Percentiles rank a stretch among this genome's conserved stretches.
Conservation (phyloP, 2,888 invertebrate genomes). For the Abscondita cerata region DNA sequence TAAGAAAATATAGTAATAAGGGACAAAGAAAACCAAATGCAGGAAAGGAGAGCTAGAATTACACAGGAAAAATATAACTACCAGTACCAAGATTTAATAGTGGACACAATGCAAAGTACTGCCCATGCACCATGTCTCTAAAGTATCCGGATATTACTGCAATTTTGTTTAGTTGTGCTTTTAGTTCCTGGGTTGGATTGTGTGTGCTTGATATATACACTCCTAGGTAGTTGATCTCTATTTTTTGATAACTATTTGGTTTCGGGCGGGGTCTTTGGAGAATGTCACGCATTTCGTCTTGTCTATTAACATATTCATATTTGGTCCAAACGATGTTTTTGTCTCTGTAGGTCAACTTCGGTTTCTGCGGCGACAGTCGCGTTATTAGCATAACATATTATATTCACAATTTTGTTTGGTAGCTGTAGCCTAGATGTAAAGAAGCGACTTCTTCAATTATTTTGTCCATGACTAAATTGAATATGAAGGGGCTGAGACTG, state of each 20-base stretch:
- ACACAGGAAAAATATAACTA: no score
- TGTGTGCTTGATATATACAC: background rate
- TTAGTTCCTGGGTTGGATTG: background rate
- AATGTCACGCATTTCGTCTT: slow-evolving; percentile 21
- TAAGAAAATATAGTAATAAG: no score
- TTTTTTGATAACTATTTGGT: slow-evolving; percentile 10
- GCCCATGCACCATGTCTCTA: slow-evolving; percentile 4
- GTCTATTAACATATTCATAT: slow-evolving; percentile 9
- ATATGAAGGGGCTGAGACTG: slow-evolving; percentile 1
- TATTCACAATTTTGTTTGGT: background rate
- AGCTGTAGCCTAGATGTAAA: slow-evolving; percentile 1
- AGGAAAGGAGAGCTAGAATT: no score
- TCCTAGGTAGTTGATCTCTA: background rate
- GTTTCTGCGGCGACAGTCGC: background rate
- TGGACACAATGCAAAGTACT: no score
- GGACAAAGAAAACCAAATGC: no score
- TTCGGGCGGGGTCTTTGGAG: slow-evolving; percentile 16
- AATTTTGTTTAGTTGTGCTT: slow-evolving; percentile 5
- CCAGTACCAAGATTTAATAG: no score
- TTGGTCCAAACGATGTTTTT: background rate
- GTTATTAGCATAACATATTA: background rate
- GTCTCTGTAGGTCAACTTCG: background rate
- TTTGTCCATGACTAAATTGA: slow-evolving; percentile 7
- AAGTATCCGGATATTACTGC: slow-evolving; percentile 7
- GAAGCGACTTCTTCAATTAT: no score